Percentiles rank a stretch among this genome's conserved stretches.
phyloP scores from a whole-genome alignment of 2,113 vertebrate species.

The Eclectus roratus region DNA sequence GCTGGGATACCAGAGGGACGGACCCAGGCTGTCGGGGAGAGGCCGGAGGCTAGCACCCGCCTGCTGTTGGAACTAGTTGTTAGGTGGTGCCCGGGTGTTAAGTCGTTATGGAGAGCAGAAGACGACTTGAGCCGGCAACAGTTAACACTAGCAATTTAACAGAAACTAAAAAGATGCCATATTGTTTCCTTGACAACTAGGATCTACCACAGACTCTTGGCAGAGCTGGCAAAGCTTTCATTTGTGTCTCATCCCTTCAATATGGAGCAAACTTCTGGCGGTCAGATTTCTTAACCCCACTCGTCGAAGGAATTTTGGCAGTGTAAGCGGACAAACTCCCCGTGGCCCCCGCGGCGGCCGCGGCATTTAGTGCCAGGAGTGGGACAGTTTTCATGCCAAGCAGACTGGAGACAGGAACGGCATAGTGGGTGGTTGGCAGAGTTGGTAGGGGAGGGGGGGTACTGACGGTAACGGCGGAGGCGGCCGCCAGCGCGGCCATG shows the following conservation, averaged over 20 bases:
- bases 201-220: slow-evolving; percentile 72
- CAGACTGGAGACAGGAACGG: slow-evolving; percentile 90
- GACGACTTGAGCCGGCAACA: slow-evolving; percentile 67
- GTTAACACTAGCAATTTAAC: slow-evolving; percentile 68
- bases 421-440: slow-evolving; percentile 86
- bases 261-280: slow-evolving; percentile 94
- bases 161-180: slow-evolving; percentile 68
- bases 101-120: slow-evolving; percentile 69
- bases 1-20: rapidly evolving
- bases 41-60: background rate
- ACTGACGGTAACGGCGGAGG: slow-evolving; percentile 85
- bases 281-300: slow-evolving; percentile 87
- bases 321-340: slow-evolving; percentile 86
- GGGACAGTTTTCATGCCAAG: slow-evolving; percentile 95
- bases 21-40: background rate
- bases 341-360: slow-evolving; percentile 80
- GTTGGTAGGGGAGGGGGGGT: slow-evolving; percentile 81
- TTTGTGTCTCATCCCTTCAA: slow-evolving; percentile 75
- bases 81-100: slow-evolving; percentile 58
- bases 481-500: slow-evolving; percentile 85
- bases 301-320: slow-evolving; percentile 83
- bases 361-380: slow-evolving; percentile 85
- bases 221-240: slow-evolving; percentile 64
- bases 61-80: slow-evolving; percentile 75
- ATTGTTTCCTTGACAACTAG: slow-evolving; percentile 69